Base-by-base conservation (phyloP, 1,140 invertebrate genomes). In the Vanessa tameamea region DNA sequence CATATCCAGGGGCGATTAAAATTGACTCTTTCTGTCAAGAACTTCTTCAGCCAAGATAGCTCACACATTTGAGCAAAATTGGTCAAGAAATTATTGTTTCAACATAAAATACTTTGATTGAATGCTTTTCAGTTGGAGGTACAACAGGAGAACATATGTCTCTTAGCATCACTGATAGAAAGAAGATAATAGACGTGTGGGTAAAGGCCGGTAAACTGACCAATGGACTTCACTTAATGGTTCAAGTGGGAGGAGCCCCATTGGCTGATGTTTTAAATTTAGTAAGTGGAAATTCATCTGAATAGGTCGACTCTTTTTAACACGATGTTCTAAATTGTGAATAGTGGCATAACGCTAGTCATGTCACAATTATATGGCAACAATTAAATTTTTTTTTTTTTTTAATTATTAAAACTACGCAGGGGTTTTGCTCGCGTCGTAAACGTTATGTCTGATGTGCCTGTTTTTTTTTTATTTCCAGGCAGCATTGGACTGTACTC, bases 71-170 rank as follows among this genome's bases (percentile, higher is more conserved):
- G 3, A 0, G 26, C 8, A 5, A 43, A 43, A 43, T 43, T 9
- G 37, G 7, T 43, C 37, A 43, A 2, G 48, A 6, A 4, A 51
- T 51, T 6, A 51, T 15, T 15, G 48, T 51, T 15, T 5, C 7
- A 14, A 51, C 14, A 51, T 3, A 51, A 51, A 14, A 59, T 51
- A 26, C 14, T 67, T 37, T 74, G 59, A 63, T 37, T 74, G 59
- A 63, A 73, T 50, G 15, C 43, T 48, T 93, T 87, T 70, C 75
- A 97, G 96, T 97, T 3, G 96, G 96, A 86, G 96, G 97, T 47
- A 97, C 96, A 2, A 95, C 94, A 51, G 97, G 97, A 7, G 97
- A 98, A 91, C 95, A 96, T 16, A 94, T 95, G 84, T 95, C 95
- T 2, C 92, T 97, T 81, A 95, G 94, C 3, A 91, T 96, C 0